Evolutionary conservation across 2,797 vertebrate species (phyloP).

Genomic region (Lepus townsendii): DNA sequence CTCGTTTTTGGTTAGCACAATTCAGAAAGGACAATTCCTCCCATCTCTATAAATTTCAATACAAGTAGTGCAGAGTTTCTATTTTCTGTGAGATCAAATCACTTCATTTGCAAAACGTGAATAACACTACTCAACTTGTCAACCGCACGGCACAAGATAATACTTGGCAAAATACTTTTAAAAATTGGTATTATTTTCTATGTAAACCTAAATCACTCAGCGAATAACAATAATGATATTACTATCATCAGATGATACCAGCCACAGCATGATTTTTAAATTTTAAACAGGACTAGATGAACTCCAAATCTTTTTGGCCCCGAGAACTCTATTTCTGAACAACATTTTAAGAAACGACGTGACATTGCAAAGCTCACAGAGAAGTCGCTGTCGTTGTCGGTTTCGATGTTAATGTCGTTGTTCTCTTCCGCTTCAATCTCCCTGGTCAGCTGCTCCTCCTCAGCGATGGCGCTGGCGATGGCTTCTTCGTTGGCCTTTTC

Average conservation of each 20-base stretch:
- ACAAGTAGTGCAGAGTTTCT: background rate
- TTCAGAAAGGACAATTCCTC: background rate
- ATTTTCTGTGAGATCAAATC: conserved; percentile 49
- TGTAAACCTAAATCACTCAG: background rate
- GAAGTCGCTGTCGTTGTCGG: conserved; percentile 97
- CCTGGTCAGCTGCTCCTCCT: conserved; percentile 97
- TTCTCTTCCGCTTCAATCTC: conserved; percentile 98
- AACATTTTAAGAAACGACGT: background rate
- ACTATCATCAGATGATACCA: background rate
- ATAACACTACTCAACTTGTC: conserved; percentile 14
- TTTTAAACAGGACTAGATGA: background rate
- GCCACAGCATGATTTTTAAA: background rate
- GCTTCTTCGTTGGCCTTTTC: conserved; percentile 99
- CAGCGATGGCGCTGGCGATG: conserved; percentile 99
- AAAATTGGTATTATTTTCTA: background rate
- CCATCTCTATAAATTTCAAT: background rate
- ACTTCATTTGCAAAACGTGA: conserved; percentile 38
- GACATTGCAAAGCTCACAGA: conserved; percentile 90
- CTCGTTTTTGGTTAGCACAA: background rate
- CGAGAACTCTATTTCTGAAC: background rate
- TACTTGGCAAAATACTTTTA: background rate
- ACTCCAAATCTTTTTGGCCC: background rate
- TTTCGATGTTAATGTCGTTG: conserved; percentile 94
- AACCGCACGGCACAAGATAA: background rate
- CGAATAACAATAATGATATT: background rate